Percentiles rank a stretch among this genome's conserved stretches.
These are phyloP conservation scores for Mormyrops attenuatus DNA, from an alignment of 2,797 vertebrate genomes.

Conservation along the genomic window DNA sequence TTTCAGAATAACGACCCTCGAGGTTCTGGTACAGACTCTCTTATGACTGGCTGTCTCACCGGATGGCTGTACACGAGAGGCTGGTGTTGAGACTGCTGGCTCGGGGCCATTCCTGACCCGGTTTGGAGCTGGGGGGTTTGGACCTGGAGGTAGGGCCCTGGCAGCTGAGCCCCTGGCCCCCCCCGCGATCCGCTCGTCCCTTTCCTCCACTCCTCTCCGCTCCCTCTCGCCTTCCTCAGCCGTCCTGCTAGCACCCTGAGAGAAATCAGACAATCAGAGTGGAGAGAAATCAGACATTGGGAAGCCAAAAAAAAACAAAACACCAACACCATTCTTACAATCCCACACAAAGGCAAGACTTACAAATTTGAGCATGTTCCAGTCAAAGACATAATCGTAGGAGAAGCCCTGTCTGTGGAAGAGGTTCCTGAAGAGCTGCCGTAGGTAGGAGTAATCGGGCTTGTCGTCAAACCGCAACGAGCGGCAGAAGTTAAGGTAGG, in stretches of 20 bases:
- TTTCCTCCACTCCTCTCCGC: conserved; percentile 68
- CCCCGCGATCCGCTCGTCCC: conserved; percentile 73
- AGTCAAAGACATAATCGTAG: conserved; percentile 96
- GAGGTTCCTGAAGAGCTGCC: conserved; percentile 94
- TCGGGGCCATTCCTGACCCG: conserved; percentile 83
- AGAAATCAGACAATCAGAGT: not conserved
- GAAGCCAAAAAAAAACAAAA: not conserved
- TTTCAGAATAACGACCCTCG: not conserved
- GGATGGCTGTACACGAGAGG: conserved; percentile 80
- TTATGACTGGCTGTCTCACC: conserved; percentile 57
- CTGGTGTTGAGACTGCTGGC: conserved; percentile 75
- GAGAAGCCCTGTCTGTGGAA: conserved; percentile 97
- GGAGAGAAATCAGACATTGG: not conserved
- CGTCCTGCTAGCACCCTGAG: conserved; percentile 82
- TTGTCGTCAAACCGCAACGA: conserved; percentile 93
- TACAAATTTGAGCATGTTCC: conserved; percentile 99
- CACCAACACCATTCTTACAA: not conserved
- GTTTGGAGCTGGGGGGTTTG: conserved; percentile 77
- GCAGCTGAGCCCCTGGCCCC: conserved; percentile 74
- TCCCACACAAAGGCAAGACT: conserved; percentile 36
- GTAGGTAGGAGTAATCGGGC: conserved; percentile 91
- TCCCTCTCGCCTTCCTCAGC: conserved; percentile 87
- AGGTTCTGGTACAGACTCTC: not conserved
- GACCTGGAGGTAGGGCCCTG: conserved; percentile 75
- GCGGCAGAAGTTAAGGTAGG: conserved; percentile 95